Base-by-base conservation (phyloP, 2,113 vertebrate genomes). In the Aldabrachelys gigantea region DNA sequence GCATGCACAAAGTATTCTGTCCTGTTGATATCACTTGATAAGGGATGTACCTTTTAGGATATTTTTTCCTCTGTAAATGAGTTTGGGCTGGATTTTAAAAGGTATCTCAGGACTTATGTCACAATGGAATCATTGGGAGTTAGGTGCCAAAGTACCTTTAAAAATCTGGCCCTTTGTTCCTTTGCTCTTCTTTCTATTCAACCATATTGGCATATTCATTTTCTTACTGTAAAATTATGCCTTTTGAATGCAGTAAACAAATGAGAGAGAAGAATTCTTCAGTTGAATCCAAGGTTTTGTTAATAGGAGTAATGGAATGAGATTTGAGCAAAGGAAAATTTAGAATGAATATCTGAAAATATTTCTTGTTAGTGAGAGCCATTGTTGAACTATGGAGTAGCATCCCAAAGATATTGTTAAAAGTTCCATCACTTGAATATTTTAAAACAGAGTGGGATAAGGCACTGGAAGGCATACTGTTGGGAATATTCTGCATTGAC, bases 11-110 rank as follows among this genome's bases (percentile, higher is more conserved):
- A 57, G 56, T 57, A 57, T 27, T 57, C 72, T 41, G 5, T 76
- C 38, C 11, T 76, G 72, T 44, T 76, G 19, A 38, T 76, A 44
- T 76, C 24, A 76, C 22, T 91, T 93, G 24, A 38, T 49, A 78
- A 65, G 65, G 27, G 94, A 93, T 94, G 31, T 84, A 65, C 50
- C 80, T 94, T 59, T 87, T 75, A 89, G 92, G 86, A 57, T 56
- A 49, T 94, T 41, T 69, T 69, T 69, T 76, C 25, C 72, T 8
- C 54, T 81, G 79, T 89, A 93, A 95, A 91, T 44, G 1, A 85
- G 17, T 21, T 69, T 69, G 35, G 35, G 4, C 16, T 69, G n/a
- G 35, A n/a, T n/a, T 69, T 69, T 69, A 69, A 69, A 69, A 69
- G 16, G 8, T 69, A 69, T 69, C n/a, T n/a, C 31, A 69, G 62